Evolutionary conservation across 1,140 invertebrate genomes (phyloP), one percentile per base, ranked within the genome.

Genomic region (Diorhabda elongata): DNA sequence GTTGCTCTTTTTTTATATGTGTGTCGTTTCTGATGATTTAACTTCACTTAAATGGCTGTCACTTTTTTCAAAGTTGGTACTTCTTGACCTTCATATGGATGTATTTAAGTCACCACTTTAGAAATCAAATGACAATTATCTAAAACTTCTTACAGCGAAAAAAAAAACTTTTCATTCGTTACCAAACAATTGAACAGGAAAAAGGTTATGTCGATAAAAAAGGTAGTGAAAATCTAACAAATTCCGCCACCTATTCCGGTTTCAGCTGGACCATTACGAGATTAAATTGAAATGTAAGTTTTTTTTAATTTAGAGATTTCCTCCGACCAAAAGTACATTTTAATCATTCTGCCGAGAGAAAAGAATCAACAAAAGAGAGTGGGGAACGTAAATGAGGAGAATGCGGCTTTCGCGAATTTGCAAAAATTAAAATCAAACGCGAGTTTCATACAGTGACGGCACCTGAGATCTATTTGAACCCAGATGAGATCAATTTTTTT

Each of bases 281-380:
- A 64, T 64, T 64, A 56, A 56, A 64, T 52, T 52, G 62, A 45
- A 52, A 45, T 56, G 62, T 47, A 52, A 64, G 62, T 64, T 64
- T 64, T 64, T 5, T 61, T 52, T 61, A 61, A 61, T 52, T 64
- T 44, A 9, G 44, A 26, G 9, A 26, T 42, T 64, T 52, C 44
- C 47, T 47, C 44, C 62, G 62, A 41, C n/a, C 44, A 7, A 44
- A 52, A 64, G 62, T 64, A 64, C 47, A 64, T 64, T 64, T 64
- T 56, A 64, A 64, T 64, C 62, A 64, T 64, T 44, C 44, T 64
- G 47, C 8, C 62, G 47, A 52, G 6, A 43, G 62, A 64, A 64
- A 64, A 52, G 62, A 64, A 41, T 41, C 62, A 45, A 45, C 62
- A 64, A 52, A 61, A 64, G 44, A 5, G 11, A 42, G 44, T 52